Evolutionary conservation across 2,797 vertebrate genomes (phyloP).

Genomic region (Apogon hyalosoma): DNA sequence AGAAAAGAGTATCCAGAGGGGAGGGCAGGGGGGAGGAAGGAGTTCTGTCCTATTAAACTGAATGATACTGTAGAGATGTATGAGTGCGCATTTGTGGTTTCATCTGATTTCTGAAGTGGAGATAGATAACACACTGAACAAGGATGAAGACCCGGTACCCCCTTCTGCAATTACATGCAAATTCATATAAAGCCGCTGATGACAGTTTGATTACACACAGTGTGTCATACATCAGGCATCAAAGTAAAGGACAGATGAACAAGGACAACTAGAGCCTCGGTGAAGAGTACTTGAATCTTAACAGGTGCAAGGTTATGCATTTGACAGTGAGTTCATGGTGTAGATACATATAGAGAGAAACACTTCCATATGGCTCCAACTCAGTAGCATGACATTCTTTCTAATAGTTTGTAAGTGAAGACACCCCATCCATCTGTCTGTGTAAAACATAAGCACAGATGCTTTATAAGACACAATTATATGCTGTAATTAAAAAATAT

Average conservation of each 20-base stretch:
- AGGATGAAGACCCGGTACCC: conserved; percentile 54
- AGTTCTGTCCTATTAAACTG: conserved; percentile 14
- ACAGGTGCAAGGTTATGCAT: too few species aligned
- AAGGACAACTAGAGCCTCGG: too few species aligned
- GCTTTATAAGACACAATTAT: too few species aligned
- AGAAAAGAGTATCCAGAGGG: conserved; percentile 22
- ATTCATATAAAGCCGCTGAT: conserved; percentile 47
- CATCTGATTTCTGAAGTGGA: conserved; percentile 54
- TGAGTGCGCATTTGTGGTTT: conserved; percentile 16
- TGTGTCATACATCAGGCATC: conserved; percentile 42
- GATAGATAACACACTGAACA: conserved; percentile 42
- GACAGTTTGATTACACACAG: conserved; percentile 59
- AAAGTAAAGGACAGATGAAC: conserved; percentile 32
- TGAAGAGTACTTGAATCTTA: too few species aligned
- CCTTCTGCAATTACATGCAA: conserved; percentile 59
- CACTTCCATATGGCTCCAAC: too few species aligned
- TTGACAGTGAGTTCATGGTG: too few species aligned
- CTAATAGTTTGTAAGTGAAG: too few species aligned
- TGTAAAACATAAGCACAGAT: too few species aligned
- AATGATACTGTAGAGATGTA: conserved; percentile 32
- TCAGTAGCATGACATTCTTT: too few species aligned
- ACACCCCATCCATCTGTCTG: too few species aligned
- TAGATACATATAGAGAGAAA: too few species aligned
- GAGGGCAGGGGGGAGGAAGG: conserved; percentile 5
- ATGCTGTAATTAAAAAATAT: too few species aligned